Conservation (phyloP, 2,113 vertebrate species). For the Cnemophilus loriae region DNA sequence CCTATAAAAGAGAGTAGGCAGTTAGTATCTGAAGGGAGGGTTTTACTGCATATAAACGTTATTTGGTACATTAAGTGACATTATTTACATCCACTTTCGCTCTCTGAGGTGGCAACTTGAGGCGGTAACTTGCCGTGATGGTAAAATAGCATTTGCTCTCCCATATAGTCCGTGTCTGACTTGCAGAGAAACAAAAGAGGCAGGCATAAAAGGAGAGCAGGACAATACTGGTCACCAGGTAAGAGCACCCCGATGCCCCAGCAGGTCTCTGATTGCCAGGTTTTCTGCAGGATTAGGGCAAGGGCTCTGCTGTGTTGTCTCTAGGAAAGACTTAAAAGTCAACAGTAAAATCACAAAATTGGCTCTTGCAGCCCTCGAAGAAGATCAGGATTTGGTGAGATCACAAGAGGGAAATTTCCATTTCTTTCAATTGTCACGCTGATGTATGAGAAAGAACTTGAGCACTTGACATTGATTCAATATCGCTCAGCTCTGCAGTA, state of each 20-base stretch:
- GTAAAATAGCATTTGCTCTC: background rate
- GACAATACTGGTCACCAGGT: background rate
- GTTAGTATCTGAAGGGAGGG: constrained; percentile 28
- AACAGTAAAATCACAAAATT: background rate
- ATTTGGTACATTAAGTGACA: constrained; percentile 36
- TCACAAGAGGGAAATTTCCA: background rate
- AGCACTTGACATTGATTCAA: background rate
- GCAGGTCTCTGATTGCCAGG: background rate
- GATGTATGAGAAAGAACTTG: background rate
- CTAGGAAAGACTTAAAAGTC: background rate
- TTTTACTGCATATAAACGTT: constrained; percentile 41
- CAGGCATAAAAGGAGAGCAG: background rate
- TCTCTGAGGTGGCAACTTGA: constrained; percentile 2
- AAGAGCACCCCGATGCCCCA: background rate
- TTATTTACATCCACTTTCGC: constrained; percentile 47
- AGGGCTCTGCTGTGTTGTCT: background rate
- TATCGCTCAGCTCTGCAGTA: background rate
- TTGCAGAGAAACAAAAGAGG: background rate
- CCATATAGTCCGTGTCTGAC: background rate
- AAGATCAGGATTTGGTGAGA: background rate
- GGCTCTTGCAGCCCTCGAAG: background rate
- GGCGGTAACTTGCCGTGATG: background rate
- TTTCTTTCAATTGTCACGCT: background rate
- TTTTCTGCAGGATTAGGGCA: background rate
- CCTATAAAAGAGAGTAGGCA: constrained; percentile 35